Base-by-base conservation (phyloP, 2,797 vertebrate genomes). In the Steatocranus sp. region DNA sequence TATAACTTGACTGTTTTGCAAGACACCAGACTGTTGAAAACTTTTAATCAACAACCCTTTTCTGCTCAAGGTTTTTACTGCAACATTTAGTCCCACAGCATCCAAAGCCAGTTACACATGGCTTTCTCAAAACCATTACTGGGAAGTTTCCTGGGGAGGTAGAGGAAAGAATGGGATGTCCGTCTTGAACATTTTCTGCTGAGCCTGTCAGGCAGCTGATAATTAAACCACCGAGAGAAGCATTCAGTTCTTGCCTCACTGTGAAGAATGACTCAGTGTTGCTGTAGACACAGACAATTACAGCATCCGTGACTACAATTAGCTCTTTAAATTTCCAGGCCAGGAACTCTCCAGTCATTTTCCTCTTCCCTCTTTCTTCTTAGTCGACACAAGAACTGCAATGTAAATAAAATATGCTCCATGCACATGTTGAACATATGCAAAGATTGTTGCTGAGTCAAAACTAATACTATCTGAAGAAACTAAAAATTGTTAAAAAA, bases 151-250 rank as follows among this genome's bases (percentile, higher is more conserved):
- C 43, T 34, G 48, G 20, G 27, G 68, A 46, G 7, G 53, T 12
- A 41, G 32, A 14, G 50, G 68, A 74, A 54, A 36, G 4, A 78
- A 66, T 63, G 12, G 51, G 58, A 75, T 61, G 56, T 23, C 14
- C 32, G 66, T 77, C 74, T 53, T 61, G 41, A 85, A 78, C 76
- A 78, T 25, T 66, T 43, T 81, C 54, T 73, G 54, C 78, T 41
- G 36, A 81, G 78, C 27, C 66, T 81, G 82, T 85, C 36, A 81
- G 74, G 53, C 83, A 80, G 79, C 76, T 85, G 80, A 75, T 88
- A 75, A 88, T 87, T 85, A 91, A 88, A 86, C 49, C 76, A 43
- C 54, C 6, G 23, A 76, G 53, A 84, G 53, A 83, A 85, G 80
- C 56, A 75, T 87, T 79, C 73, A 76, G 49, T 81, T 77, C 58